Conservation (phyloP, 2,113 vertebrate genomes). For the Mastomys coucha region DNA sequence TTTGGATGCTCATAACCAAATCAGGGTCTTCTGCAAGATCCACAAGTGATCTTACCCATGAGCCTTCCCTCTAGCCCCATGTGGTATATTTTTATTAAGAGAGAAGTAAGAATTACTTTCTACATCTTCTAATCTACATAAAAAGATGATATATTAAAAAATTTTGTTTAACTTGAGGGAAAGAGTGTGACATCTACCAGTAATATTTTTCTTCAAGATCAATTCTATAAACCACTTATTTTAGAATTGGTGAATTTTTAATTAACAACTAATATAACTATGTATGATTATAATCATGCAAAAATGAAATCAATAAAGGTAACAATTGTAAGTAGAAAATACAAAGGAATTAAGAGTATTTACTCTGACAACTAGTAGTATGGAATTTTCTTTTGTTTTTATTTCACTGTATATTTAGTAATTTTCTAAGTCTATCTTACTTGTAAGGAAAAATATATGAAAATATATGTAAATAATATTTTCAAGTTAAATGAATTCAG, state of each 20-base stretch:
- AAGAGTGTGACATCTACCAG: background rate
- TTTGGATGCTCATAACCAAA: background rate
- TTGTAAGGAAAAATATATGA: background rate
- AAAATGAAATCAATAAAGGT: background rate
- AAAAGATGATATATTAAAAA: background rate
- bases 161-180: background rate
- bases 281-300: background rate
- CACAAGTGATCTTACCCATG: background rate
- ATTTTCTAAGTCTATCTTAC: background rate
- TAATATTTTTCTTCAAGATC: background rate
- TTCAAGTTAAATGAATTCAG: background rate
- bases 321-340: background rate
- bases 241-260: background rate
- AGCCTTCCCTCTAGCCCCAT: background rate
- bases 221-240: background rate
- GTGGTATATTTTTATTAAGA: background rate
- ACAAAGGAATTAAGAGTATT: background rate
- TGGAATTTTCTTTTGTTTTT: background rate
- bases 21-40: background rate
- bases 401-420: background rate
- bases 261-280: background rate
- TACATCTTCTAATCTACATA: background rate
- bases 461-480: background rate
- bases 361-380: background rate
- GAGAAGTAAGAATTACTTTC: background rate